Conservation (phyloP, 2,888 invertebrate genomes). For the Andrena hattorfiana region DNA sequence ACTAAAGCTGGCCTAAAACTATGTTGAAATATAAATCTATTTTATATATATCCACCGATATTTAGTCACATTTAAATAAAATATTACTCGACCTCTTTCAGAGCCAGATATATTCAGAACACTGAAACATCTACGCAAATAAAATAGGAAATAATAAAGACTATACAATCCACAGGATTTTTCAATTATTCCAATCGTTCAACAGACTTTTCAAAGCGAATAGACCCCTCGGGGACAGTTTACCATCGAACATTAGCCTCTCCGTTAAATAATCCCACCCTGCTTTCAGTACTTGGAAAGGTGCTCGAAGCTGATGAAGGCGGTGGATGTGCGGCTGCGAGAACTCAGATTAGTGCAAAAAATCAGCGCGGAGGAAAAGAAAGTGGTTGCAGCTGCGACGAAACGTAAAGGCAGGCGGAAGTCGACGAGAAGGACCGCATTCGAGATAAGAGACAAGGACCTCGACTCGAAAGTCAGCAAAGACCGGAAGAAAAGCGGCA, state of each 20-base stretch:
- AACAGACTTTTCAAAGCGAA: no score
- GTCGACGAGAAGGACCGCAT: neutral
- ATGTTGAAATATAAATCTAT: no score
- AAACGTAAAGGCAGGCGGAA: neutral
- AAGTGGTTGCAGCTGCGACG: neutral
- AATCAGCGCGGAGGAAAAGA: neutral
- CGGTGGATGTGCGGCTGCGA: constrained; percentile 60
- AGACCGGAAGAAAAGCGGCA: neutral
- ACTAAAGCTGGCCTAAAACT: no score
- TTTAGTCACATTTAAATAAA: no score
- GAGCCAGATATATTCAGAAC: no score
- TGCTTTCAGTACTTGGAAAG: constrained; percentile 62
- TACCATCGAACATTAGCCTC: neutral
- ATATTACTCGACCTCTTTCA: no score
- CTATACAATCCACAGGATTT: no score
- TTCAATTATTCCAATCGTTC: no score
- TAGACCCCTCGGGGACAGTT: neutral
- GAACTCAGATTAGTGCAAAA: constrained; percentile 56
- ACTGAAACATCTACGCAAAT: no score
- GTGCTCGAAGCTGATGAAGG: constrained; percentile 57
- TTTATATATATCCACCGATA: no score
- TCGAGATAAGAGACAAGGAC: constrained; percentile 31
- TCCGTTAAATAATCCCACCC: neutral
- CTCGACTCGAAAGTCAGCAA: neutral
- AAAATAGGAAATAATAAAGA: no score